Conservation (phyloP, 53 echinoderm and acorn worm species). For the Crossaster papposus region DNA sequence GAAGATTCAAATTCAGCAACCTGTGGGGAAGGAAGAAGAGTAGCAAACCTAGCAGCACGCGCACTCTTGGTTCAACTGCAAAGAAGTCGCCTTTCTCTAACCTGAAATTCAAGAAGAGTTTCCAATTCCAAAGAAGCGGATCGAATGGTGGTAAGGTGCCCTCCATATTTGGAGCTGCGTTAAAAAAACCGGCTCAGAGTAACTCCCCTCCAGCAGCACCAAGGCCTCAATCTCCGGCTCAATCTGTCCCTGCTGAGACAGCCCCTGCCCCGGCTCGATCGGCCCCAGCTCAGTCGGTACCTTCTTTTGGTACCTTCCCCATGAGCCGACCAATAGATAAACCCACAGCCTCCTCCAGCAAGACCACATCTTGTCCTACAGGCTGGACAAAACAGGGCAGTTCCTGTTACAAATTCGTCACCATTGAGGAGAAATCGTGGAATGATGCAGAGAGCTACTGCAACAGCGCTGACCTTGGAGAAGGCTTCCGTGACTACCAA, state of each 20-base stretch:
- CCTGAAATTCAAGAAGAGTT: not conserved
- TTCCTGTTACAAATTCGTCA: slow-evolving; percentile 4
- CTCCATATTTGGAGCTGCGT: not conserved
- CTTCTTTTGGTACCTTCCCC: not conserved
- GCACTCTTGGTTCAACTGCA: not conserved
- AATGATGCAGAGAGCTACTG: slow-evolving; percentile 21
- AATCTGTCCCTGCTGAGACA: not conserved
- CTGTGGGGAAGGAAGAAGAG: not conserved
- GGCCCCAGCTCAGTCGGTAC: not conserved
- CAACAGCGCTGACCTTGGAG: slow-evolving; percentile 16
- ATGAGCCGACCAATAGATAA: not conserved
- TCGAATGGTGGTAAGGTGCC: not conserved
- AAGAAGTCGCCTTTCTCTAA: slow-evolving; percentile 9
- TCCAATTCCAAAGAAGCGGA: not conserved
- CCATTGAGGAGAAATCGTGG: slow-evolving; percentile 19
- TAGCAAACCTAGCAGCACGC: not conserved
- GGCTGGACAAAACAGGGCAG: not conserved
- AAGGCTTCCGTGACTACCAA: slow-evolving; percentile 1
- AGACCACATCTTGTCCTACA: not conserved
- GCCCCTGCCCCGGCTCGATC: not conserved
- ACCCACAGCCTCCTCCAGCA: not conserved
- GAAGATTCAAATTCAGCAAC: not conserved
- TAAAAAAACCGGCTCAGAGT: not conserved
- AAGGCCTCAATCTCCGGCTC: not conserved
- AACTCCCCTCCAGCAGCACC: not conserved